Evolutionary conservation across 2,888 invertebrate species (phyloP).

Genomic region (Penaeus monodon): DNA sequence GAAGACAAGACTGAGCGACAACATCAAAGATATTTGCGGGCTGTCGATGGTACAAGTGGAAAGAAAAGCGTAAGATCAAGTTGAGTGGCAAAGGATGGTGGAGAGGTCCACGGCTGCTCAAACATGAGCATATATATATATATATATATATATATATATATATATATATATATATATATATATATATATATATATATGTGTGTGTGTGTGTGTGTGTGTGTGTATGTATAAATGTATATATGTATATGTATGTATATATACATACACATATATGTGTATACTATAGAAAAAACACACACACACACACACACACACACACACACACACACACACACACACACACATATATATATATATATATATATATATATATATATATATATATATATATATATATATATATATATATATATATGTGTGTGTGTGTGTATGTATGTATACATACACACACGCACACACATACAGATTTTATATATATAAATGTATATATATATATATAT

Average conservation of each 20-base stretch:
- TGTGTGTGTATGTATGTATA: slow-evolving; percentile 30
- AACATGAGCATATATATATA: too few relatives aligned
- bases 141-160: too few relatives aligned
- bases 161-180: too few relatives aligned
- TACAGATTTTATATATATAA: background rate
- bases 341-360: slow-evolving; percentile 14
- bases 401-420: slow-evolving; percentile 25
- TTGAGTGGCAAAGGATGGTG: too few relatives aligned
- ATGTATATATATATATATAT: slow-evolving; percentile 21
- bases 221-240: background rate
- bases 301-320: background rate
- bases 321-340: slow-evolving; percentile 1
- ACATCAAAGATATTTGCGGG: too few relatives aligned
- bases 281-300: too few relatives aligned
- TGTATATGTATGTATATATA: background rate
- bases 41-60: too few relatives aligned
- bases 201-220: background rate
- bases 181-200: background rate
- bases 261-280: background rate
- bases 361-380: slow-evolving; percentile 25
- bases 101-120: too few relatives aligned
- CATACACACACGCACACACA: slow-evolving; percentile 18
- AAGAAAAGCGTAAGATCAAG: too few relatives aligned
- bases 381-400: slow-evolving; percentile 28
- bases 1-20: too few relatives aligned